These are phyloP conservation scores for Oopsacas minuta DNA, from an alignment of 37 sponge, comb jelly and placozoan genomes.

Conservation along the genomic window DNA sequence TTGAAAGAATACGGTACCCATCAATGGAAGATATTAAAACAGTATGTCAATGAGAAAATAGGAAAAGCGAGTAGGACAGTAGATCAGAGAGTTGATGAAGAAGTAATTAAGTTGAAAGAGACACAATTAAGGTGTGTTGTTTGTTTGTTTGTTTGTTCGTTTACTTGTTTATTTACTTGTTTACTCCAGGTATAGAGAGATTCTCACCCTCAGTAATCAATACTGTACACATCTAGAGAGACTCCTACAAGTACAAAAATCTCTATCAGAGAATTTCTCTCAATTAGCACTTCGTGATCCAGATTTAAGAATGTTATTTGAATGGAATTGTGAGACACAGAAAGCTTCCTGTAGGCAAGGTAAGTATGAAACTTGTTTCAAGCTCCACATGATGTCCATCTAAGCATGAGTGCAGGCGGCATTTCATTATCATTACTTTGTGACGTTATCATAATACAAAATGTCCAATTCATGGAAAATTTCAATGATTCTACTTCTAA, in stretches of 20 bases:
- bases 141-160: not conserved
- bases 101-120: conserved; percentile 46
- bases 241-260: conserved; percentile 52
- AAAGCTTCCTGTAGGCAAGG: conserved; percentile 43
- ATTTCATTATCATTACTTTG: too few relatives aligned
- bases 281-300: conserved; percentile 54
- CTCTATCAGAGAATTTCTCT: conserved; percentile 78
- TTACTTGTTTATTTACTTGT: not conserved
- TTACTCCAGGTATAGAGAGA: conserved; percentile 35
- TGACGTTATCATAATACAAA: too few relatives aligned
- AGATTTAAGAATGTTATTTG: conserved; percentile 61
- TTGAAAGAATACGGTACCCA: not conserved
- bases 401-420: too few relatives aligned
- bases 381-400: too few relatives aligned
- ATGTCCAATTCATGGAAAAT: too few relatives aligned
- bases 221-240: conserved; percentile 29
- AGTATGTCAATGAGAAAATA: conserved; percentile 62
- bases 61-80: conserved; percentile 62
- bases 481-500: too few relatives aligned
- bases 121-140: conserved; percentile 35
- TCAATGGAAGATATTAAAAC: conserved; percentile 25
- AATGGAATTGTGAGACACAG: conserved; percentile 64
- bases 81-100: conserved; percentile 43
- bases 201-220: conserved; percentile 40
- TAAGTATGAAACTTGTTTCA: too few relatives aligned